phyloP scores from a whole-genome alignment of 2,113 vertebrate genomes.

The Andinoacara biseriatus region DNA sequence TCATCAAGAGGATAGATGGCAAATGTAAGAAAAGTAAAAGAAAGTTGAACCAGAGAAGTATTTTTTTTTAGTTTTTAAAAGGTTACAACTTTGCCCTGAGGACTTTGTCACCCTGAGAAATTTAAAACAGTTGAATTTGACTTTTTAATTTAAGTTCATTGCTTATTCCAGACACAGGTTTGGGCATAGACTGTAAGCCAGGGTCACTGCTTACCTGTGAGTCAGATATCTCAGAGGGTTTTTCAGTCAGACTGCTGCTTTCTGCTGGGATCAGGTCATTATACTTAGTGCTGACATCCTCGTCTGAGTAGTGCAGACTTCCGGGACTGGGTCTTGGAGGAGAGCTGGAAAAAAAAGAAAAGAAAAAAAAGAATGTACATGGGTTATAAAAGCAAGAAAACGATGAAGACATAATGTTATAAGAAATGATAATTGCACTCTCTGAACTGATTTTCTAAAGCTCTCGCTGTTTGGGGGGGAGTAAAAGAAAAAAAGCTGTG shows the following conservation, averaged over 20 bases:
- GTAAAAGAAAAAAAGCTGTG: neutral
- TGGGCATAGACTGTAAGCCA: neutral
- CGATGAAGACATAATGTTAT: neutral
- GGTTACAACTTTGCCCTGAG: constrained; percentile 14
- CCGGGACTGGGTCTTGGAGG: constrained; percentile 94
- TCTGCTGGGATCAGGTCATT: constrained; percentile 96
- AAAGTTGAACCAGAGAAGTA: neutral
- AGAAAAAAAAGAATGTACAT: neutral
- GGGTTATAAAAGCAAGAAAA: neutral
- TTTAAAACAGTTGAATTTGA: constrained; percentile 30
- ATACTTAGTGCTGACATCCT: constrained; percentile 95
- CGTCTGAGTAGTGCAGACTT: constrained; percentile 96
- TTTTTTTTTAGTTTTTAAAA: constrained; percentile 22
- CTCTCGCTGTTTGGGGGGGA: neutral
- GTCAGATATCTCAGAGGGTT: constrained; percentile 96
- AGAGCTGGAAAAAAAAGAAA: constrained; percentile 78
- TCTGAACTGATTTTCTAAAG: constrained; percentile 1
- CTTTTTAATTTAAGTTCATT: constrained; percentile 35
- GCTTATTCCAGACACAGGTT: constrained; percentile 4
- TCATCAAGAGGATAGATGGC: neutral
- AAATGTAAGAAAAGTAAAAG: constrained; percentile 6
- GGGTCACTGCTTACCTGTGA: constrained; percentile 87
- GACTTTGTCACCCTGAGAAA: constrained; percentile 33
- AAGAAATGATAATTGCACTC: constrained; percentile 20
- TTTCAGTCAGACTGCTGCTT: constrained; percentile 97